phyloP scores from a whole-genome alignment of 2,888 invertebrate species.

The Drosophila formosana region DNA sequence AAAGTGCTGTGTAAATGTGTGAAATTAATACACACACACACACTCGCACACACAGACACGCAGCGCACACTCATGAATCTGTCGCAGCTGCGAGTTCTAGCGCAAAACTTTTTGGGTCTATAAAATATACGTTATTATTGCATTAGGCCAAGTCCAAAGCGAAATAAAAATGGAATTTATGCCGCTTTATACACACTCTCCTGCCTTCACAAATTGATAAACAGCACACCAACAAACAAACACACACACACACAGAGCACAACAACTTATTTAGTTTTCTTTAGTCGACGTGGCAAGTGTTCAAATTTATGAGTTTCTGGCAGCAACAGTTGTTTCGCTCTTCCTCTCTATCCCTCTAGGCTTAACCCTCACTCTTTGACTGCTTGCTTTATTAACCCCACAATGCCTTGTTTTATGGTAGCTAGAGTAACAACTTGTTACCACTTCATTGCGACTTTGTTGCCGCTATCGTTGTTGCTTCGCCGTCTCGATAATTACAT shows the following conservation, averaged over 20 bases:
- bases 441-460: conserved; percentile 48
- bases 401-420: conserved; percentile 34
- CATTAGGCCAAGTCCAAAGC: conserved; percentile 56
- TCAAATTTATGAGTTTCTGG: conserved; percentile 57
- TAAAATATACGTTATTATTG: conserved; percentile 74
- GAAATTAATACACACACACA: conserved; percentile 67
- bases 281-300: conserved; percentile 48
- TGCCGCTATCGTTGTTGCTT: conserved; percentile 4
- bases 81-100: conserved; percentile 21
- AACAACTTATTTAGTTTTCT: conserved; percentile 58
- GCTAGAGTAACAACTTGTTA: conserved; percentile 54
- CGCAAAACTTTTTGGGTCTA: conserved; percentile 50
- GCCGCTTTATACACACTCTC: conserved; percentile 22
- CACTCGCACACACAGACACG: conserved; percentile 19
- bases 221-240: conserved; percentile 31
- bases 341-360: background rate
- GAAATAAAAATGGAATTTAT: conserved; percentile 63
- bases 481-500: conserved; percentile 55
- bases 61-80: conserved; percentile 12
- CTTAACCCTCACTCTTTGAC: background rate
- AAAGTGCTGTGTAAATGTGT: conserved; percentile 75
- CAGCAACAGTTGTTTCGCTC: conserved; percentile 56
- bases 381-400: conserved; percentile 48
- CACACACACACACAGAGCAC: conserved; percentile 9
- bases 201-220: conserved; percentile 46